Evolutionary conservation across 2,113 vertebrate species (phyloP).

Genomic region (Tyto alba): DNA sequence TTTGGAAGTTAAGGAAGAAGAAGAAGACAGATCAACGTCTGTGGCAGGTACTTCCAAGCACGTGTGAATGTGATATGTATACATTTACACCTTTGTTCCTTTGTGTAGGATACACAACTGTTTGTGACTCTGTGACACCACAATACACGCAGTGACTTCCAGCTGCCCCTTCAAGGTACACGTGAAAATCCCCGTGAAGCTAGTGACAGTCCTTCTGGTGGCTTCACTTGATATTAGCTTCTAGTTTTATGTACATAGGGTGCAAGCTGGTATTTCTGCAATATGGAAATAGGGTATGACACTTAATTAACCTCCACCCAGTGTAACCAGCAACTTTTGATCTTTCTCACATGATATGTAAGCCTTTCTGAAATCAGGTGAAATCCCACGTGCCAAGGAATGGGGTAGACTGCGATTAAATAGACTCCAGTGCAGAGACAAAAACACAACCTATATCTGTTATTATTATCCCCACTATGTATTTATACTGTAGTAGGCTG

Average conservation of each 20-base stretch:
- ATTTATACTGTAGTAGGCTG: neutral
- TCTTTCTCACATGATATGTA: neutral
- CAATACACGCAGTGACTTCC: neutral
- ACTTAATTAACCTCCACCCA: neutral
- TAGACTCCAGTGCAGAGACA: neutral
- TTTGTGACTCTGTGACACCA: neutral
- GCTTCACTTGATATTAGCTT: neutral
- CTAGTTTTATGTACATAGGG: neutral
- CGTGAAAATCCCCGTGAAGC: neutral
- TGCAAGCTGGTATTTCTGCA: neutral
- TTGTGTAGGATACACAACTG: neutral
- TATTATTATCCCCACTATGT: neutral
- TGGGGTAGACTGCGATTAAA: neutral
- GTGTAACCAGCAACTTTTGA: neutral
- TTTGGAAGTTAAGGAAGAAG: constrained; percentile 27
- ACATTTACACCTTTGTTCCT: neutral
- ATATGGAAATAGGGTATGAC: neutral
- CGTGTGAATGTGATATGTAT: neutral
- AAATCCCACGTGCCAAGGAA: neutral
- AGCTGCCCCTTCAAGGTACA: neutral
- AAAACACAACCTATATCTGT: neutral
- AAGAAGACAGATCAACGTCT: neutral
- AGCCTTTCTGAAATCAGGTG: neutral
- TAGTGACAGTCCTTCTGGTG: neutral
- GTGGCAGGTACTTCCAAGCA: neutral